Conservation (phyloP, 2,888 invertebrate species). For the Netelia fuscicornis region DNA sequence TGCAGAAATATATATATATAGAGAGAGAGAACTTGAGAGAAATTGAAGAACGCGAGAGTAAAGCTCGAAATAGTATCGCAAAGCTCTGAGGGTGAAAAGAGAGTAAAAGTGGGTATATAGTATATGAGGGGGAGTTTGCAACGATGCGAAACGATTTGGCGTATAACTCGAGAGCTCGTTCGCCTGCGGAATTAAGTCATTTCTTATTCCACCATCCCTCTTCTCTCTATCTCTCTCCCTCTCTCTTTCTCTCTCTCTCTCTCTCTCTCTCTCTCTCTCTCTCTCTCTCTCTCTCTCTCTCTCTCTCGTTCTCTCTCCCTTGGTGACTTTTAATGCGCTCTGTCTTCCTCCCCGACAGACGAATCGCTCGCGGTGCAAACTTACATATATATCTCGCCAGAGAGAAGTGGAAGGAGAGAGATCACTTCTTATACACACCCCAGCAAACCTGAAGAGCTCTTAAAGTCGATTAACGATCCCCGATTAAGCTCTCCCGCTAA, state of each 20-base stretch:
- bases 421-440: constrained; percentile 43
- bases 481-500: constrained; percentile 64
- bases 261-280: no score
- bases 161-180: constrained; percentile 55
- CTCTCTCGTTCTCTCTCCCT: constrained; percentile 45
- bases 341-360: constrained; percentile 23
- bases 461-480: constrained; percentile 66
- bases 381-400: background rate
- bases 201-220: constrained; percentile 52
- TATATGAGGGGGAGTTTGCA: constrained; percentile 33
- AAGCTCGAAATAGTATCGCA: constrained; percentile 12
- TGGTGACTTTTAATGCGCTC: constrained; percentile 23
- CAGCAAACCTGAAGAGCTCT: constrained; percentile 57
- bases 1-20: background rate
- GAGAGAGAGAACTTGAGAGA: constrained; percentile 19
- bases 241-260: constrained; percentile 39
- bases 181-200: constrained; percentile 62
- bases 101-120: constrained; percentile 1
- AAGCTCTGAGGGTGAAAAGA: background rate
- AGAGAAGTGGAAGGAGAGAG: background rate
- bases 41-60: background rate
- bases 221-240: constrained; percentile 40
- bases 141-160: constrained; percentile 42
- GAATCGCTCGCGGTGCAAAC: constrained; percentile 46
- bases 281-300: constrained; percentile 41